A percentile compares a stretch with the other conserved stretches of the same genome.
phyloP scores from a whole-genome alignment of 2,888 invertebrate genomes.

The Hermodice carunculata region DNA sequence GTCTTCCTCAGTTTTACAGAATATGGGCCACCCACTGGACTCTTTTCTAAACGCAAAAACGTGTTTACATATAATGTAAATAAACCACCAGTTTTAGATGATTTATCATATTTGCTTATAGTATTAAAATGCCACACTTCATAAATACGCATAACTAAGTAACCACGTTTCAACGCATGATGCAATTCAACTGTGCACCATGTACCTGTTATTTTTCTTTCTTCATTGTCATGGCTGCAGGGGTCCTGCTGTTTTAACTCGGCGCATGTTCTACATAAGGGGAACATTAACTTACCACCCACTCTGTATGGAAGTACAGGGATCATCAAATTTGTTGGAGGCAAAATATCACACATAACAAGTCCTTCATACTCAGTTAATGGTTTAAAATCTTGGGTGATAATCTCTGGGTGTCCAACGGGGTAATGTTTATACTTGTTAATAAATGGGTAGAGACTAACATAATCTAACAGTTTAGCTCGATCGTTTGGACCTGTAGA shows the following conservation, averaged over 20 bases:
- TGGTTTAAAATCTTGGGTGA: too few species aligned
- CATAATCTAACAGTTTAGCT: too few species aligned
- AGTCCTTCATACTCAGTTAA: too few species aligned
- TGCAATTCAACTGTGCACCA: slow-evolving; percentile 57
- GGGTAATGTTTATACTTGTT: too few species aligned
- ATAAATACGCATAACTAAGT: slow-evolving; percentile 48
- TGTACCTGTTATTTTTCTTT: slow-evolving; percentile 47
- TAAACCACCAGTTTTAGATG: too few species aligned
- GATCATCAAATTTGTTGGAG: slow-evolving; percentile 43
- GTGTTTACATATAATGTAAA: too few species aligned
- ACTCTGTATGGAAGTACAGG: slow-evolving; percentile 48
- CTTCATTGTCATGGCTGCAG: slow-evolving; percentile 50
- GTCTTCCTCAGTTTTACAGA: slow-evolving; percentile 21
- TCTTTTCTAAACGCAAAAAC: slow-evolving; percentile 37
- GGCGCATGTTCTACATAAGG: slow-evolving; percentile 58
- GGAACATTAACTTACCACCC: slow-evolving; percentile 54
- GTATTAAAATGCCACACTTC: slow-evolving; percentile 57
- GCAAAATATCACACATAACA: too few species aligned
- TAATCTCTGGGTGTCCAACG: too few species aligned
- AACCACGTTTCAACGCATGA: slow-evolving; percentile 52
- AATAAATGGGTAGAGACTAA: too few species aligned
- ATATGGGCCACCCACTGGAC: slow-evolving; percentile 36
- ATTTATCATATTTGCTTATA: slow-evolving; percentile 39
- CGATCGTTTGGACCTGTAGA: too few species aligned
- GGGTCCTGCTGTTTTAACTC: too few species aligned